Evolutionary conservation across 2,888 invertebrate species (phyloP).

Genomic region (Drosophila lutescens): DNA sequence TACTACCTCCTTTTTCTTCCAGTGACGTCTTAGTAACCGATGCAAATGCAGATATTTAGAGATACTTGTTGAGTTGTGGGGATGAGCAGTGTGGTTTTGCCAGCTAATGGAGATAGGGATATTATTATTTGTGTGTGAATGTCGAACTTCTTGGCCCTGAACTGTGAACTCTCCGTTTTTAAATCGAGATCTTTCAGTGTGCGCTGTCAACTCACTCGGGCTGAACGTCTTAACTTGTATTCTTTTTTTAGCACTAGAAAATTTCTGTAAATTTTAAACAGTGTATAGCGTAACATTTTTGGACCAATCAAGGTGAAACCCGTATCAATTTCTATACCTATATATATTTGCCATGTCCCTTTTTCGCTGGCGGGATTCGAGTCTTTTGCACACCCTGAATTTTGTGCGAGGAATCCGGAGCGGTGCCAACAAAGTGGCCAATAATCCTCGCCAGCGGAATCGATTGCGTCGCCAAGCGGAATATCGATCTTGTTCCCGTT

Average conservation of each 20-base stretch:
- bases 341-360: background rate
- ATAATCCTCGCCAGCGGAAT: background rate
- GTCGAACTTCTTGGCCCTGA: conserved; percentile 21
- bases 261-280: background rate
- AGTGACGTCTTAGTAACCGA: background rate
- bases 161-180: conserved; percentile 10
- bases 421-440: background rate
- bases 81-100: conserved; percentile 8
- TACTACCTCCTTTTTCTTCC: accelerated
- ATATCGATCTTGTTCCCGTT: too few relatives aligned
- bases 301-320: background rate
- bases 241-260: background rate
- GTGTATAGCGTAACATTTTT: background rate
- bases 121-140: background rate
- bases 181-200: background rate
- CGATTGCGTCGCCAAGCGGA: too few relatives aligned
- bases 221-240: background rate
- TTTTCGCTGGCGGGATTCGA: background rate
- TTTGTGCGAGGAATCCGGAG: background rate
- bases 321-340: too few relatives aligned
- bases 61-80: background rate
- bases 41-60: background rate
- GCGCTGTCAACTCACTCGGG: background rate
- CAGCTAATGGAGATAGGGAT: conserved; percentile 25
- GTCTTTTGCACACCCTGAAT: background rate